Conservation (phyloP, 1,140 invertebrate genomes). For the Globodera ellingtonae region DNA sequence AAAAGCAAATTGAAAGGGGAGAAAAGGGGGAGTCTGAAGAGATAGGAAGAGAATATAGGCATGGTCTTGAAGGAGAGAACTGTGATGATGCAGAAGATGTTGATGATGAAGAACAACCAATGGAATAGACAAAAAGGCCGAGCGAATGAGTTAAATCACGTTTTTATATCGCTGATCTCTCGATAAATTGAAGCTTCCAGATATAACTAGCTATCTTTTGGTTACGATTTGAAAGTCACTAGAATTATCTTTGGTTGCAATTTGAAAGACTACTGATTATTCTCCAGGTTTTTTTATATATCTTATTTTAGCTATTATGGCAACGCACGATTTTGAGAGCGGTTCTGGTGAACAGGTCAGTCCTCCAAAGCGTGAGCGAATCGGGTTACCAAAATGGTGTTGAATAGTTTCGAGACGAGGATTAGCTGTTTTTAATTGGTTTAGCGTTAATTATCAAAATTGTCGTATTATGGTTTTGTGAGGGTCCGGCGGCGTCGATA, state of each 20-base stretch:
- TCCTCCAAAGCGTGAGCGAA: slow-evolving; percentile 11
- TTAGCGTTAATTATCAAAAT: slow-evolving; percentile 16
- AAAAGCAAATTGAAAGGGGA: slow-evolving; percentile 16
- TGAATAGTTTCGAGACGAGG: no score
- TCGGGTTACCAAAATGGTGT: no score
- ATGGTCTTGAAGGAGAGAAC: not conserved
- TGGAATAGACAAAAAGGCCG: slow-evolving; percentile 6
- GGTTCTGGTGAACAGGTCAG: slow-evolving; percentile 51
- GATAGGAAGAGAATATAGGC: slow-evolving; percentile 12
- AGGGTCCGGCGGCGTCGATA: no score
- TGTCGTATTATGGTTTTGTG: no score
- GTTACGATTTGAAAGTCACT: no score
- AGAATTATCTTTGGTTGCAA: no score
- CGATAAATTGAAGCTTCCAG: no score
- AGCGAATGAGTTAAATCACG: no score
- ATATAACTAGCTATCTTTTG: no score
- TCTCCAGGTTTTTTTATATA: slow-evolving; percentile 4
- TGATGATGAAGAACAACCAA: slow-evolving; percentile 19
- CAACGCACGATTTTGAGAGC: slow-evolving; percentile 38
- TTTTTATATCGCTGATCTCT: no score
- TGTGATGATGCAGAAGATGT: slow-evolving; percentile 18
- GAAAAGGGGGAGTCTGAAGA: slow-evolving; percentile 19
- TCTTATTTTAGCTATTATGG: slow-evolving; percentile 23
- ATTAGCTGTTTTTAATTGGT: not conserved
- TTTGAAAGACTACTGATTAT: no score